Conservation (phyloP, 2,797 vertebrate species). For the Hypotaenidia okinawae region DNA sequence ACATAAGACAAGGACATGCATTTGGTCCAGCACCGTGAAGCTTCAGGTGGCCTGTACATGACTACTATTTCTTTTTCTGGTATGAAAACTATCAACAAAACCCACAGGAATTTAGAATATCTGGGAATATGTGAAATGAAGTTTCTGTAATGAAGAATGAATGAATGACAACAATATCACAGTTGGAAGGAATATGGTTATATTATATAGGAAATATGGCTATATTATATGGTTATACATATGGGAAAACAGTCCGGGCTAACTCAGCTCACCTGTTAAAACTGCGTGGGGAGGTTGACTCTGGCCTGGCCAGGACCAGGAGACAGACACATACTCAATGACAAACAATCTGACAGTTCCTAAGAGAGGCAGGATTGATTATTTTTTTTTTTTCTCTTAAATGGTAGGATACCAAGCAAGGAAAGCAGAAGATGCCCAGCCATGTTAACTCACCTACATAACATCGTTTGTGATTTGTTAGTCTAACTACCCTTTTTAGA, state of each 20-base stretch:
- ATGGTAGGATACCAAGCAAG: not conserved
- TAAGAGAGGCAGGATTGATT: not conserved
- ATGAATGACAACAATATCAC: not conserved
- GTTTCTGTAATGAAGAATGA: not conserved
- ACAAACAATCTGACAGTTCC: not conserved
- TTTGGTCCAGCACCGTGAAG: not conserved
- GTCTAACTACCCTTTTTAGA: not conserved
- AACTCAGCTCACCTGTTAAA: too few relatives aligned
- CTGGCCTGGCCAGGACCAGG: too few relatives aligned
- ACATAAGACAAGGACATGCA: not conserved
- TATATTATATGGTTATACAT: not conserved
- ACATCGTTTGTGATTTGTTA: not conserved
- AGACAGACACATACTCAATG: not conserved
- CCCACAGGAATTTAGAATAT: not conserved
- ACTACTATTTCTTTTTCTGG: not conserved
- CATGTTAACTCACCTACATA: not conserved
- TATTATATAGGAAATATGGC: not conserved
- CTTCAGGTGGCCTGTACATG: not conserved
- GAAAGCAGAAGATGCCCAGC: not conserved
- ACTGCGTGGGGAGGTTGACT: too few relatives aligned
- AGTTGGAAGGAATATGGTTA: not conserved
- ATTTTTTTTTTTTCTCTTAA: not conserved
- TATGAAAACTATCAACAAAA: not conserved
- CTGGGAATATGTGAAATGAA: not conserved
- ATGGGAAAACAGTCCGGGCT: too few relatives aligned